phyloP scores from a whole-genome alignment of 1,140 invertebrate genomes.

The Euwallacea fornicatus region DNA sequence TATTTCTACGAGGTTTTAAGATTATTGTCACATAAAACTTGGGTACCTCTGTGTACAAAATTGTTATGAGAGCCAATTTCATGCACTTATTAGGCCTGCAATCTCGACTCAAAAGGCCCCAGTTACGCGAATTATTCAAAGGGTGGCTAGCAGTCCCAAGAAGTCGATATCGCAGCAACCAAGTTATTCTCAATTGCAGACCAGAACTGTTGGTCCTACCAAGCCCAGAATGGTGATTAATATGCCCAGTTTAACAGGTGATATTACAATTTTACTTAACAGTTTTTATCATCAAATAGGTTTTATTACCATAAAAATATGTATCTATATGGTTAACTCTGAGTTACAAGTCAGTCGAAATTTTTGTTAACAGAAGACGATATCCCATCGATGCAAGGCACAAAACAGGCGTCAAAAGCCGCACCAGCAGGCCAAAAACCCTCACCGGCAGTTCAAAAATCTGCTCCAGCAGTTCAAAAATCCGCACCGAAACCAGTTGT shows the following conservation, averaged over 20 bases:
- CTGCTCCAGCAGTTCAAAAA: slow-evolving; percentile 10
- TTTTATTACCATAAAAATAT: too few species aligned
- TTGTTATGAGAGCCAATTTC: too few species aligned
- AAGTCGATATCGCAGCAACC: not conserved
- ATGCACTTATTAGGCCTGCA: not conserved
- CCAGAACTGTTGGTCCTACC: slow-evolving; percentile 15
- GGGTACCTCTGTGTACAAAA: too few species aligned
- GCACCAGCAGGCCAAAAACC: slow-evolving; percentile 1
- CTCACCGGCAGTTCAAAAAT: not conserved
- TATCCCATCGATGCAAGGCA: not conserved
- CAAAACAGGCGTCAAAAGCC: not conserved
- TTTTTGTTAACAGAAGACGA: slow-evolving; percentile 29
- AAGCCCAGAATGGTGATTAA: slow-evolving; percentile 45
- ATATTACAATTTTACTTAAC: not conserved
- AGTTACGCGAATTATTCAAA: slow-evolving; percentile 19
- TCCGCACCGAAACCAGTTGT: slow-evolving; percentile 1
- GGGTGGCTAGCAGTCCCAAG: slow-evolving; percentile 18
- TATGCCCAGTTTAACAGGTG: slow-evolving; percentile 47
- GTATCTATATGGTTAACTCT: too few species aligned
- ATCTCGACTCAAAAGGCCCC: slow-evolving; percentile 6
- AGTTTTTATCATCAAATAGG: too few species aligned
- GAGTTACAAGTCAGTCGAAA: not conserved
- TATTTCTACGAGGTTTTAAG: too few species aligned
- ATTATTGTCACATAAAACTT: too few species aligned
- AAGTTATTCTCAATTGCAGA: not conserved